Evolutionary conservation across 2,888 invertebrate species (phyloP).

Genomic region (Orchesellides sinensis): DNA sequence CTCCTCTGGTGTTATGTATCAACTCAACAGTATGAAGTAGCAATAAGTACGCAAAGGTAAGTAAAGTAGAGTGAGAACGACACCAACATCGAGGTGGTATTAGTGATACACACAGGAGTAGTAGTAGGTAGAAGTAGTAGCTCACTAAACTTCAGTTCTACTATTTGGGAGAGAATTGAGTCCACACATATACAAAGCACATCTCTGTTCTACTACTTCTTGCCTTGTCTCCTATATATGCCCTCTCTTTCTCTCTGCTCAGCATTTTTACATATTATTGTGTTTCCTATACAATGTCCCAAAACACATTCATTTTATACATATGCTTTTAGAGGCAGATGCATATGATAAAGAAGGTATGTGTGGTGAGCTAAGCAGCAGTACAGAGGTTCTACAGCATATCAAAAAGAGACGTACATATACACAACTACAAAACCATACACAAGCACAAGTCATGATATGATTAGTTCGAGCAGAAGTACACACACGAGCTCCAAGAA

Average conservation of each 20-base stretch:
- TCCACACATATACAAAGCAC: slow-evolving; percentile 31
- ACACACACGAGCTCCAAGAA: slow-evolving; percentile 50
- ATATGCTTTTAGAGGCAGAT: slow-evolving; percentile 7
- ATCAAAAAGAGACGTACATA: slow-evolving; percentile 32
- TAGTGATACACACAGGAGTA: not conserved
- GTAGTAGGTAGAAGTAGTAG: slow-evolving; percentile 41
- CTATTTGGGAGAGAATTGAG: slow-evolving; percentile 44
- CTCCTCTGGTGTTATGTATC: slow-evolving; percentile 63
- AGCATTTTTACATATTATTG: slow-evolving; percentile 48
- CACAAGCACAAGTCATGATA: slow-evolving; percentile 44
- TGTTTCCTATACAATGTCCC: slow-evolving; percentile 53
- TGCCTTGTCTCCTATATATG: not conserved
- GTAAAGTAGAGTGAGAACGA: slow-evolving; percentile 45
- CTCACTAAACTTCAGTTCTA: slow-evolving; percentile 28
- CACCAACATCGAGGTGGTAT: slow-evolving; percentile 25
- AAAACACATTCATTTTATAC: slow-evolving; percentile 35
- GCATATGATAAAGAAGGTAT: not conserved
- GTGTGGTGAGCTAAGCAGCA: too few relatives aligned
- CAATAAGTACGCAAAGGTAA: slow-evolving; percentile 50
- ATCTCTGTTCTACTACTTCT: slow-evolving; percentile 17
- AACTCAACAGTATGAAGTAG: slow-evolving; percentile 61
- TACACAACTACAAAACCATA: slow-evolving; percentile 17
- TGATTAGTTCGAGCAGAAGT: too few relatives aligned
- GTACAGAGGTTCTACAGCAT: too few relatives aligned
- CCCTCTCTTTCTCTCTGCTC: slow-evolving; percentile 13